Base-by-base conservation (phyloP, 23 tunicate species). In the Pegea sp. region DNA sequence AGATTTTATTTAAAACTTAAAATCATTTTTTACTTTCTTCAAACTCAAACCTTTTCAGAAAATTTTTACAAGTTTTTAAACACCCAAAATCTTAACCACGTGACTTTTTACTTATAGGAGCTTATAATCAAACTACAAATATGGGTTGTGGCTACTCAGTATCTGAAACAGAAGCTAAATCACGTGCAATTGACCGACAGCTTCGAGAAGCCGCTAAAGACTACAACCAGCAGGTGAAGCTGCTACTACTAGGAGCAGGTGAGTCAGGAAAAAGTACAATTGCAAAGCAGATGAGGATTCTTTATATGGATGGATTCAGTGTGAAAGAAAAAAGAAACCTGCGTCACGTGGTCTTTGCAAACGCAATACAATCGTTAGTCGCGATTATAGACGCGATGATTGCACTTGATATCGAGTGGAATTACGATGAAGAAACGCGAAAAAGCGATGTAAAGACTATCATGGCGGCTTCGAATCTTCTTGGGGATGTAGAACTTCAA, bases 211-310 rank as follows among this genome's bases (percentile, higher is more conserved):
- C 75, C 38, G 78, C 78, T 30, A 72, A 87, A 50, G 61, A 75
- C 49, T 53, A 57, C 42, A 60, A 71, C 32, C 75, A 87, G 31
- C n/a, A 38, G 46, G 46, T 38, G 16, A 38, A 38, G 46, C 16
- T 38, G 46, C 46, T 38, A 8, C 46, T 38, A 38, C 71, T 66
- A 21, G 96, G 96, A 8, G 96, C 96, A 20, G 96, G 96, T 58
- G 96, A 87, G 57, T 87, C 96, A 16, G 96, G 96, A 8, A 87
- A 87, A 44, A 75, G 88, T 61, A 87, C 96, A 34, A 87, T 87
- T 18, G 88, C 88, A 3, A 87, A 87, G 44, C 96, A 87, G 42
- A 87, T 87, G 96, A 75, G 71, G 51, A 89, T 89, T 62, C 66
- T 89, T 25, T 86, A 70, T 62, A 60, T 67, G 48, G 76, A 89